Percentiles rank a stretch among this genome's conserved stretches.
Conservation (phyloP, 2,113 vertebrate genomes). For the Oxyruncus cristatus region DNA sequence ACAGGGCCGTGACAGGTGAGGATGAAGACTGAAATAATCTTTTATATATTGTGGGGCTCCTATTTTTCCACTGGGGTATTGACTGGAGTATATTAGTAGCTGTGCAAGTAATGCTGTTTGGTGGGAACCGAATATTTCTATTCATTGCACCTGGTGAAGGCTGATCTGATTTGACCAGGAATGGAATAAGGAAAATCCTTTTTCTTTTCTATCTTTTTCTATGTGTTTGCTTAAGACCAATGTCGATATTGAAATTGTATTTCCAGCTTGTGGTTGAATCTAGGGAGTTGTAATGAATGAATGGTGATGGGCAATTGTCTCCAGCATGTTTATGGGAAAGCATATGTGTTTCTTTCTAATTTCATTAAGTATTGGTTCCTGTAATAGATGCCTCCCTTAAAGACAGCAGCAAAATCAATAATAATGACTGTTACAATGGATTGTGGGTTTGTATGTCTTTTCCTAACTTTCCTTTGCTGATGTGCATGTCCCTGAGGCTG, state of each 20-base stretch:
- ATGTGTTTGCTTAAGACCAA: conserved; percentile 19
- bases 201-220: no score
- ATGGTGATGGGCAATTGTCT: conserved; percentile 57
- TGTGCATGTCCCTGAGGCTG: not conserved
- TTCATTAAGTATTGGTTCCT: conserved; percentile 67
- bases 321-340: conserved; percentile 62
- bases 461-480: not conserved
- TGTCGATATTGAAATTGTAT: conserved; percentile 43
- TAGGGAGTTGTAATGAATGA: conserved; percentile 56
- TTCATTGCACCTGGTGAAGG: not conserved
- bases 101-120: not conserved
- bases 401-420: conserved; percentile 71
- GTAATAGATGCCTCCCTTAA: conserved; percentile 69
- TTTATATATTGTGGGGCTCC: not conserved
- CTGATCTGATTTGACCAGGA: not conserved
- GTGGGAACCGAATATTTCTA: not conserved
- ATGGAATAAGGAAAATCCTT: not conserved
- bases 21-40: not conserved
- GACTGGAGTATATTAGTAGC: not conserved
- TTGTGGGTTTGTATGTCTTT: not conserved
- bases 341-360: conserved; percentile 19
- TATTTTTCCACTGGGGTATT: not conserved
- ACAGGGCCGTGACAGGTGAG: not conserved
- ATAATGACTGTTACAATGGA: conserved; percentile 68
- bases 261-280: conserved; percentile 56